A percentile compares a stretch with the other conserved stretches of the same genome.
phyloP scores from a whole-genome alignment of 1,140 invertebrate species.

The Heliconius eleuchia region DNA sequence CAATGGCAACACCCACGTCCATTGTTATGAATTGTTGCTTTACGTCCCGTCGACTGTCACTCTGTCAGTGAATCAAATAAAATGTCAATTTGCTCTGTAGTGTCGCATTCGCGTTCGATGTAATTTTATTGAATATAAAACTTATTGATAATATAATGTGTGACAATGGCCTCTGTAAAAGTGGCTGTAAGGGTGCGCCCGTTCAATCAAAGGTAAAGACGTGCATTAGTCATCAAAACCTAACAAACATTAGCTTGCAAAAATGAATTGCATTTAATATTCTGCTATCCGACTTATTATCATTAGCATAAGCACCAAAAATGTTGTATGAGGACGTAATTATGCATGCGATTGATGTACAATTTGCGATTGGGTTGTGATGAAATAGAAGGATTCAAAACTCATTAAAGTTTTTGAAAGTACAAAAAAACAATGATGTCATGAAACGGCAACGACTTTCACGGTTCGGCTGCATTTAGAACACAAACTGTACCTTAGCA shows the following conservation, averaged over 20 bases:
- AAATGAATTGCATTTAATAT: slow-evolving; percentile 18
- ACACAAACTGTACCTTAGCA: slow-evolving; percentile 71
- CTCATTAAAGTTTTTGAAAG: slow-evolving; percentile 60
- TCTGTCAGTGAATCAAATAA: slow-evolving; percentile 41
- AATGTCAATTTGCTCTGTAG: slow-evolving; percentile 67
- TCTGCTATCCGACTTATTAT: slow-evolving; percentile 17
- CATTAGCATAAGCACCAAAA: slow-evolving; percentile 16
- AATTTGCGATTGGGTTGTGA: background rate
- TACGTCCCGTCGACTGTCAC: slow-evolving; percentile 42
- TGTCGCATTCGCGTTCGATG: slow-evolving; percentile 60
- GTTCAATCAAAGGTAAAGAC: slow-evolving; percentile 89
- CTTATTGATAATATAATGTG: slow-evolving; percentile 76
- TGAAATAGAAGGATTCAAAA: background rate
- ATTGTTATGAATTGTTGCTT: slow-evolving; percentile 34
- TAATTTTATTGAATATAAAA: slow-evolving; percentile 46
- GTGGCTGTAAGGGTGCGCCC: slow-evolving; percentile 90
- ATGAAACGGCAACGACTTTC: slow-evolving; percentile 77
- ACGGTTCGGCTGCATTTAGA: slow-evolving; percentile 79
- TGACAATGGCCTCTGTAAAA: slow-evolving; percentile 89
- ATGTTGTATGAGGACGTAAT: background rate
- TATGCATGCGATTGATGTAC: background rate
- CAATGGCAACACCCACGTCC: slow-evolving; percentile 19
- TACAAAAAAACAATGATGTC: slow-evolving; percentile 77
- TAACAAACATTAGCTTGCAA: slow-evolving; percentile 31
- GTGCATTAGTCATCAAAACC: slow-evolving; percentile 39